phyloP scores from a whole-genome alignment of 2,888 invertebrate species.

The Anorthoa munda region DNA sequence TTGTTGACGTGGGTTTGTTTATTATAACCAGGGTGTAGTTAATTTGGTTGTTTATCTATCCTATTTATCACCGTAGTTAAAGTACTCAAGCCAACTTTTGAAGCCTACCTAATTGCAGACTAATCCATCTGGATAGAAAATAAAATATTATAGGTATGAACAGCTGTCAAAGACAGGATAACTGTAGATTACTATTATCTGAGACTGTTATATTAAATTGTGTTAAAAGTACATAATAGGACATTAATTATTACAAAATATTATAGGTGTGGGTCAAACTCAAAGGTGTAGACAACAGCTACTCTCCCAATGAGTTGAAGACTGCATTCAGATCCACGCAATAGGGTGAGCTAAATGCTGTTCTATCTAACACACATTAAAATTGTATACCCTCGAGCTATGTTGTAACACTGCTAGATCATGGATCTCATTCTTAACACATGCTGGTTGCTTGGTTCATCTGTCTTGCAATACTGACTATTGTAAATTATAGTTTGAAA shows the following conservation, averaged over 20 bases:
- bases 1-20: constrained; percentile 16
- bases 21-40: constrained; percentile 13
- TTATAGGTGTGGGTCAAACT: constrained; percentile 1
- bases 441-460: background rate
- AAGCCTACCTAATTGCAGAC: background rate
- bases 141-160: background rate
- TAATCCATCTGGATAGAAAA: background rate
- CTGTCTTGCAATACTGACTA: background rate
- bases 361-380: constrained; percentile 20
- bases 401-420: background rate
- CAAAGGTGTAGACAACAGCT: constrained; percentile 14
- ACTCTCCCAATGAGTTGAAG: constrained; percentile 16
- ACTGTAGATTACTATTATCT: background rate
- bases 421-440: background rate
- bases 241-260: background rate
- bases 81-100: background rate
- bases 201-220: too few species aligned
- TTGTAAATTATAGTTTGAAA: background rate
- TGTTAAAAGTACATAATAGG: background rate
- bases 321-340: constrained; percentile 27
- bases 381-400: background rate
- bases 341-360: constrained; percentile 38
- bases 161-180: background rate
- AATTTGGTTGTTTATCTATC: background rate
- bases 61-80: background rate